A percentile compares a stretch with the other conserved stretches of the same genome.
Evolutionary conservation across 2,113 vertebrate genomes (phyloP).

Genomic region (Catagonus wagneri): DNA sequence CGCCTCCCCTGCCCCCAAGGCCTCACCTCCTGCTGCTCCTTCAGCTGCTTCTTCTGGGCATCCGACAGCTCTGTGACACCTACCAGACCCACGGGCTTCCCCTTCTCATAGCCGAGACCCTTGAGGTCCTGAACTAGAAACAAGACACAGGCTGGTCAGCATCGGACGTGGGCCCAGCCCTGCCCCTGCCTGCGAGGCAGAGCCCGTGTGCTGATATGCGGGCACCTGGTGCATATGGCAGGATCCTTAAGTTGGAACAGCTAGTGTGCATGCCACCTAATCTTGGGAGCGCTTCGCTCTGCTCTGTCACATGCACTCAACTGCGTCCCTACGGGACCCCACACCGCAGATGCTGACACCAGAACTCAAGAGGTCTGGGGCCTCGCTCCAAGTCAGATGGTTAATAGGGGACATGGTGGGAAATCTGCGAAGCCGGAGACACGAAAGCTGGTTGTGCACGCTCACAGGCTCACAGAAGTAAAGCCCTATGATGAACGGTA

Average conservation of each 20-base stretch:
- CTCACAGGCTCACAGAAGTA: not conserved
- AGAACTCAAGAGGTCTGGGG: not conserved
- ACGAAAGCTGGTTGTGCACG: accelerated
- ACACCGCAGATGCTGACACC: not conserved
- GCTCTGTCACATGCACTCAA: accelerated
- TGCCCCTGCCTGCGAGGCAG: accelerated
- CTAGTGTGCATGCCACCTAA: accelerated
- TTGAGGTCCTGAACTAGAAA: constrained; percentile 95
- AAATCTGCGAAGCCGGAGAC: not conserved
- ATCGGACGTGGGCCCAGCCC: accelerated
- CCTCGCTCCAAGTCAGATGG: not conserved
- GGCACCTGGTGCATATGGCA: too few relatives aligned
- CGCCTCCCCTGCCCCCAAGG: not conserved
- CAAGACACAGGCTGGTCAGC: not conserved
- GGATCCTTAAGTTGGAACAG: not conserved
- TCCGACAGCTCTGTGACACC: constrained; percentile 97
- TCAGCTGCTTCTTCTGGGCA: constrained; percentile 97
- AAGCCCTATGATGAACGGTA: accelerated
- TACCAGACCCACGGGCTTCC: constrained; percentile 96
- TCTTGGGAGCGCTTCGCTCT: accelerated
- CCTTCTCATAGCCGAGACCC: constrained; percentile 97
- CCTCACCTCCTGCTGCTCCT: constrained; percentile 97
- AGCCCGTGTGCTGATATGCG: not conserved
- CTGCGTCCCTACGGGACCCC: accelerated
- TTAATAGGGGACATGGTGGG: not conserved